Conservation (phyloP, 1,140 invertebrate genomes). For the Drosophila virilis region DNA sequence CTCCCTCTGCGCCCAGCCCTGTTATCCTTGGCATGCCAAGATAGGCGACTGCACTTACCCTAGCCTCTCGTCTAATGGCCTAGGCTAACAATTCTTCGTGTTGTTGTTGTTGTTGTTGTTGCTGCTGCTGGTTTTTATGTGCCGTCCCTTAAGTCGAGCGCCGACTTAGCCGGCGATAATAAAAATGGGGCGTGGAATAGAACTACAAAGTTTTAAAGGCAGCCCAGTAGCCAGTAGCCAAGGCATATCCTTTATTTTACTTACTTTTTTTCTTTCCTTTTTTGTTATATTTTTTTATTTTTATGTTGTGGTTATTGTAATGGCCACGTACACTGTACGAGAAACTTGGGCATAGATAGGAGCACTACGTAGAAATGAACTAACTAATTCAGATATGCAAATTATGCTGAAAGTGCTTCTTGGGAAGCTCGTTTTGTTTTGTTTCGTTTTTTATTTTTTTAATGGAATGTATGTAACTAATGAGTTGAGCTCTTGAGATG, state of each 20-base stretch:
- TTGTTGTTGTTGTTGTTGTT: neutral
- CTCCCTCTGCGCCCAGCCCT: conserved; percentile 11
- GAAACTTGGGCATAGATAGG: conserved; percentile 15
- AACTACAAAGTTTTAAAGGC: conserved; percentile 75
- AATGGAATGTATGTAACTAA: conserved; percentile 24
- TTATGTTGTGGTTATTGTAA: conserved; percentile 83
- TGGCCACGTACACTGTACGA: conserved; percentile 64
- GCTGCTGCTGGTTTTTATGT: conserved; percentile 54
- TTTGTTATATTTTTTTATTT: conserved; percentile 25
- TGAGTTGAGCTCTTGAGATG: conserved; percentile 23
- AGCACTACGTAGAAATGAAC: neutral
- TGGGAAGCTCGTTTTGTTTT: conserved; percentile 5
- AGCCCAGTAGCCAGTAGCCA: conserved; percentile 44
- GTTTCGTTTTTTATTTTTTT: neutral
- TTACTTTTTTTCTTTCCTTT: neutral
- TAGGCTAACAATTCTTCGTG: conserved; percentile 67
- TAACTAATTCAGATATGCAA: conserved; percentile 37
- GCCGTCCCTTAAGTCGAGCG: conserved; percentile 65
- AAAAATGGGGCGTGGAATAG: conserved; percentile 66
- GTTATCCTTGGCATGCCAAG: conserved; percentile 64
- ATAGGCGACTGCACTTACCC: conserved; percentile 71
- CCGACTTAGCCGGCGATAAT: conserved; percentile 64
- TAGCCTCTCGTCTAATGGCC: conserved; percentile 70
- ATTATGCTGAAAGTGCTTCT: conserved; percentile 23
- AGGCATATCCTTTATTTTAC: conserved; percentile 65